Evolutionary conservation across 92 coral and sea anemone species (phyloP).

Genomic region (Porites divaricata): DNA sequence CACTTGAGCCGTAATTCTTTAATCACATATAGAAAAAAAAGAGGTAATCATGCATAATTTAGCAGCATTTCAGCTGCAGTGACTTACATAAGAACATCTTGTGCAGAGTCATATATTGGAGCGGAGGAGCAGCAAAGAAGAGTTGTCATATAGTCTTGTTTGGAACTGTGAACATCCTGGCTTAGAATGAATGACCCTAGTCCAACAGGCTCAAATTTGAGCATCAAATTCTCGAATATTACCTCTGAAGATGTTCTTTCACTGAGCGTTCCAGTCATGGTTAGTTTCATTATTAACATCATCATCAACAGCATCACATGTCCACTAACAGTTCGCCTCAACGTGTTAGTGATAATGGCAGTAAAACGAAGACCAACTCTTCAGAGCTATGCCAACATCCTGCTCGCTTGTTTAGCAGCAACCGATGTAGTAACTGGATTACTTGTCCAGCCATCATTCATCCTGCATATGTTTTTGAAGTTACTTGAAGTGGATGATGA

Average conservation of each 20-base stretch:
- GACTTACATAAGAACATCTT: no score
- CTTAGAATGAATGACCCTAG: background rate
- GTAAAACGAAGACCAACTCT: constrained; percentile 19
- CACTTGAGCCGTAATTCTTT: no score
- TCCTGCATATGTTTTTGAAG: background rate
- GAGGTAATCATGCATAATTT: no score
- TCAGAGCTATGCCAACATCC: background rate
- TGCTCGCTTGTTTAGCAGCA: constrained; percentile 17
- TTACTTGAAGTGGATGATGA: background rate
- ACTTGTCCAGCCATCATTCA: background rate
- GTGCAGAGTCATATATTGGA: no score
- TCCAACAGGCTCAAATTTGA: no score
- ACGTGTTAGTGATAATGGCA: constrained; percentile 18
- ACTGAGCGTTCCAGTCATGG: background rate
- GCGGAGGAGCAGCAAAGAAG: no score
- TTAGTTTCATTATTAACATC: background rate
- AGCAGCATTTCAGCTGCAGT: no score
- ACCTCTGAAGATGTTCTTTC: background rate
- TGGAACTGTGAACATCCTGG: no score
- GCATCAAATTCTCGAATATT: background rate
- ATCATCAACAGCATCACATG: background rate
- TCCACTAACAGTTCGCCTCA: constrained; percentile 8
- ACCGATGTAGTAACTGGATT: background rate
- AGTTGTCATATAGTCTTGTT: no score
- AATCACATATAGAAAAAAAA: no score